Evolutionary conservation across 2,113 vertebrate genomes (phyloP).

Genomic region (Pantherophis guttatus): DNA sequence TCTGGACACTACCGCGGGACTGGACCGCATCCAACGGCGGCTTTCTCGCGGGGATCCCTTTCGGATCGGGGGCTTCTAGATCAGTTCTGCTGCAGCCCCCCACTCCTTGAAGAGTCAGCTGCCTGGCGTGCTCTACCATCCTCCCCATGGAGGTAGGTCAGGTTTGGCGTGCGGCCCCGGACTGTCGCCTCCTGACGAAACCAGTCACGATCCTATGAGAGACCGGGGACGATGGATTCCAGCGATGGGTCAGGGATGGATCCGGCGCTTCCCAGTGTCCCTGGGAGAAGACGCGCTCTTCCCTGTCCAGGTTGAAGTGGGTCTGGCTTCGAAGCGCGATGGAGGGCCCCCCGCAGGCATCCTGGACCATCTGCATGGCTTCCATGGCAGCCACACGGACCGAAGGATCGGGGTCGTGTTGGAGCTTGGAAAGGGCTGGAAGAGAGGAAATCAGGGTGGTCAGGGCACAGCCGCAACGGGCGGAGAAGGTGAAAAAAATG

Average conservation of each 20-base stretch:
- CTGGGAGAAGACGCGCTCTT: neutral
- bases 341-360: neutral
- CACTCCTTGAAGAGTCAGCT: accelerated
- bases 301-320: neutral
- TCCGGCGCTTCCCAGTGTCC: neutral
- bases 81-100: neutral
- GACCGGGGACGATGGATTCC: neutral
- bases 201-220: neutral
- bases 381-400: neutral
- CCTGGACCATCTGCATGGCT: constrained; percentile 6
- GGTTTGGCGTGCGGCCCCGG: neutral
- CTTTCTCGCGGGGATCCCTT: too few species aligned
- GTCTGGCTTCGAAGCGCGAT: neutral
- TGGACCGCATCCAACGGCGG: neutral
- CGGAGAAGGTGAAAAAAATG: too few species aligned
- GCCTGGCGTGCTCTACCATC: neutral
- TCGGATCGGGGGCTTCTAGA: neutral
- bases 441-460: accelerated
- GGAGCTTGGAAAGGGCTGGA: neutral
- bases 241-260: neutral
- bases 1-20: neutral
- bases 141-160: neutral
- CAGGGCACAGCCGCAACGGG: neutral
- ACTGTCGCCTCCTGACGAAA: neutral
- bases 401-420: neutral